Evolutionary conservation across 2,888 invertebrate species (phyloP).

Genomic region (Enchytraeus crypticus): DNA sequence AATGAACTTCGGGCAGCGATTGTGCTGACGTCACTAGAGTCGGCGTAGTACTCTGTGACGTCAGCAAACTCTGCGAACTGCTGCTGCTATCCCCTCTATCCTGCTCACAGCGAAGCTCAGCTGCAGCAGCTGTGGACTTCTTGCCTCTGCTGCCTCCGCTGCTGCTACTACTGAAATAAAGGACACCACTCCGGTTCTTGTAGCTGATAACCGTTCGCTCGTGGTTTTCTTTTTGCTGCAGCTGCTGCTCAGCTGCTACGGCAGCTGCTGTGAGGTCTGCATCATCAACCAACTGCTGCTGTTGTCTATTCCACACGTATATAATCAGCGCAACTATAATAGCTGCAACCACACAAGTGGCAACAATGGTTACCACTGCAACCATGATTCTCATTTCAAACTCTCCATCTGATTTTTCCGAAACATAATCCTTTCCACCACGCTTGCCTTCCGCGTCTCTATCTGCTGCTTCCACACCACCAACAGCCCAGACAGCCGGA

Average conservation of each 20-base stretch:
- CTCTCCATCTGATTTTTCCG: too few relatives aligned
- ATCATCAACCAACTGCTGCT: neutral
- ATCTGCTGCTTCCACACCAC: neutral
- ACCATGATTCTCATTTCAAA: slow-evolving; percentile 4
- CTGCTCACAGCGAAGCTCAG: too few relatives aligned
- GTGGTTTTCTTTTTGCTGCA: neutral
- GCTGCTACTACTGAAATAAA: slow-evolving; percentile 14
- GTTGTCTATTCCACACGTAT: neutral
- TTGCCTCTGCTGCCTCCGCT: slow-evolving; percentile 1
- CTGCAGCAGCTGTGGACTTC: too few relatives aligned
- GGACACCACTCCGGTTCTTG: slow-evolving; percentile 15
- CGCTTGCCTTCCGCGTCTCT: neutral
- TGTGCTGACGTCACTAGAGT: neutral
- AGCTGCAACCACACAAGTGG: slow-evolving; percentile 9
- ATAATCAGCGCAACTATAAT: slow-evolving; percentile 5
- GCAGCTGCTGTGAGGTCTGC: neutral
- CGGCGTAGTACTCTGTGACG: neutral
- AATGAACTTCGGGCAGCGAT: neutral
- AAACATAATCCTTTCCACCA: neutral
- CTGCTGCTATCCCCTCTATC: neutral
- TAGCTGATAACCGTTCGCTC: slow-evolving; percentile 15
- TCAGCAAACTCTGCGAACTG: neutral
- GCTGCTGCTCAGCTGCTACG: neutral
- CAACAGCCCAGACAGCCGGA: neutral
- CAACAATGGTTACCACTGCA: slow-evolving; percentile 1